Evolutionary conservation across 2,113 vertebrate species (phyloP).

Genomic region (Austrofundulus limnaeus): DNA sequence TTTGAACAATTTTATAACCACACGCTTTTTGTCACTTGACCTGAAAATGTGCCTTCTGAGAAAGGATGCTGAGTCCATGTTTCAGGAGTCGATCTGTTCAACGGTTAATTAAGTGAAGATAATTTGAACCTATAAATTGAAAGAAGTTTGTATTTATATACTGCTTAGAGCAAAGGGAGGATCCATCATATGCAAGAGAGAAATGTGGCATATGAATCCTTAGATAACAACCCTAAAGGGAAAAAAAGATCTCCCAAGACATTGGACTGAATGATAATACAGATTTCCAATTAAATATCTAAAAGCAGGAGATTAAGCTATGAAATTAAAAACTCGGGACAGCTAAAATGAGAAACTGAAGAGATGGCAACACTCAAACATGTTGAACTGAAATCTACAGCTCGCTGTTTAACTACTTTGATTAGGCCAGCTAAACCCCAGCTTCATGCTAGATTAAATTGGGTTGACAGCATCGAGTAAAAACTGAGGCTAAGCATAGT

Average conservation of each 20-base stretch:
- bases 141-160: neutral
- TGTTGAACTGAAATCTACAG: constrained; percentile 46
- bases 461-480: constrained; percentile 17
- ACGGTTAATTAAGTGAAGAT: neutral
- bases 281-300: constrained; percentile 22
- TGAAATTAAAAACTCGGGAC: neutral
- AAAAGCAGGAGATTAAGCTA: neutral
- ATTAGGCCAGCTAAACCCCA: constrained; percentile 23
- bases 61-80: neutral
- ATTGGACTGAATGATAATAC: constrained; percentile 34
- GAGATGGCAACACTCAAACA: constrained; percentile 42
- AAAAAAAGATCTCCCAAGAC: constrained; percentile 18
- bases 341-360: neutral
- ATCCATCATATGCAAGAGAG: constrained; percentile 47
- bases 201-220: constrained; percentile 55
- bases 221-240: constrained; percentile 44
- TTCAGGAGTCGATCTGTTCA: neutral
- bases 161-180: constrained; percentile 37
- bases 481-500: constrained; percentile 43
- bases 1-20: constrained; percentile 17
- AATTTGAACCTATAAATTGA: neutral
- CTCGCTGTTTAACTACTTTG: constrained; percentile 8
- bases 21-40: constrained; percentile 16
- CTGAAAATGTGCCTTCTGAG: constrained; percentile 18
- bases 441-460: constrained; percentile 2